These are phyloP conservation scores for Labia minor DNA, from an alignment of 2,888 invertebrate species.

Conservation along the genomic window DNA sequence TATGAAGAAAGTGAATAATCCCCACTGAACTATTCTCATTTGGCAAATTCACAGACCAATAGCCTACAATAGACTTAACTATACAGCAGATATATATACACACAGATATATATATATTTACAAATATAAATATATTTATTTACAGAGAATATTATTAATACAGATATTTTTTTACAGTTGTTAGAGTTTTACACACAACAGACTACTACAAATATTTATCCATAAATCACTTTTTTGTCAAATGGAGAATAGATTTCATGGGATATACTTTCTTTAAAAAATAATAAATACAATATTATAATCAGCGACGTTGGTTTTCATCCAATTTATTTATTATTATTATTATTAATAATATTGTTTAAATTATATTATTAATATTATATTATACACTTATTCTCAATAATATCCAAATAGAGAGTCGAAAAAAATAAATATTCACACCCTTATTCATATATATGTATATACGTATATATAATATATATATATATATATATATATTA, in stretches of 20 bases:
- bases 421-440: neutral
- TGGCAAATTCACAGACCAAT: slow-evolving; percentile 6
- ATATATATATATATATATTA: neutral
- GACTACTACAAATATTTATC: slow-evolving; percentile 5
- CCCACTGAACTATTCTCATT: neutral
- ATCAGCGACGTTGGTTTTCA: neutral
- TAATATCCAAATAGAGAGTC: neutral
- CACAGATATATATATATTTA: neutral
- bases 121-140: neutral
- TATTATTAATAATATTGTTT: no score
- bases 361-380: no score
- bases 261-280: no score
- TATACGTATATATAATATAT: no score
- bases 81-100: neutral
- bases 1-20: neutral
- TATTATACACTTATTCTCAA: no score
- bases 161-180: slow-evolving; percentile 13
- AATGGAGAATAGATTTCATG: no score
- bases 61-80: slow-evolving; percentile 13
- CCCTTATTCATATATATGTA: neutral
- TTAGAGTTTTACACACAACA: slow-evolving; percentile 8
- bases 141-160: slow-evolving; percentile 13
- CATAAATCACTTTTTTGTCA: neutral
- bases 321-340: neutral
- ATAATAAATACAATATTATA: neutral